phyloP scores from a whole-genome alignment of 1,140 invertebrate genomes.

The Liolophura sinensis region DNA sequence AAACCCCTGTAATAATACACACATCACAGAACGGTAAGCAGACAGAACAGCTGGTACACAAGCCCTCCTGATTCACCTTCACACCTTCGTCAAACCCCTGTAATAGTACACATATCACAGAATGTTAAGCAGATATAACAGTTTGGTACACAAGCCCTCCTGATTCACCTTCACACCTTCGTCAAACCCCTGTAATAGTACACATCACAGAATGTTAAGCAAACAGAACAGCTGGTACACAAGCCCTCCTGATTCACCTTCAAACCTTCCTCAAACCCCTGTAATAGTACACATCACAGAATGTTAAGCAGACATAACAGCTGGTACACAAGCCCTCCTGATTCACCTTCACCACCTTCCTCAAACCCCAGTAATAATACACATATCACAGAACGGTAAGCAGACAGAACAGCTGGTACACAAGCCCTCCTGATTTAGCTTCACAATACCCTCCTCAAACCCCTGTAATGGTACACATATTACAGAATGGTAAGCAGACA shows the following conservation, averaged over 20 bases:
- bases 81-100: slow-evolving; percentile 81
- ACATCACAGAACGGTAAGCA: too few relatives aligned
- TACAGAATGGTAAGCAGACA: too few relatives aligned
- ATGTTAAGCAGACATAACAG: slow-evolving; percentile 98
- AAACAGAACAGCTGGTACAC: slow-evolving; percentile 97
- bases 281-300: too few relatives aligned
- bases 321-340: slow-evolving; percentile 89
- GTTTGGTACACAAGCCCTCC: slow-evolving; percentile 88
- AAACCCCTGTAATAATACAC: too few relatives aligned
- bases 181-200: slow-evolving; percentile 67
- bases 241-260: slow-evolving; percentile 91
- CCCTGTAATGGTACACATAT: too few relatives aligned
- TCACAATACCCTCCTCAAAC: slow-evolving; percentile 86
- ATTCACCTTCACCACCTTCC: slow-evolving; percentile 95
- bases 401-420: slow-evolving; percentile 98
- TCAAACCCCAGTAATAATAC: slow-evolving; percentile 67
- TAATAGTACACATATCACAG: too few relatives aligned
- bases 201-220: too few relatives aligned
- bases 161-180: slow-evolving; percentile 93
- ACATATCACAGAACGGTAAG: too few relatives aligned
- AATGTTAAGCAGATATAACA: slow-evolving; percentile 99
- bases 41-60: slow-evolving; percentile 97
- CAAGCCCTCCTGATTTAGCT: slow-evolving; percentile 86
- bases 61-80: slow-evolving; percentile 87
- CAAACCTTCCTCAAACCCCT: slow-evolving; percentile 81